Base-by-base conservation (phyloP, 2,888 invertebrate genomes). In the Belgica antarctica region DNA sequence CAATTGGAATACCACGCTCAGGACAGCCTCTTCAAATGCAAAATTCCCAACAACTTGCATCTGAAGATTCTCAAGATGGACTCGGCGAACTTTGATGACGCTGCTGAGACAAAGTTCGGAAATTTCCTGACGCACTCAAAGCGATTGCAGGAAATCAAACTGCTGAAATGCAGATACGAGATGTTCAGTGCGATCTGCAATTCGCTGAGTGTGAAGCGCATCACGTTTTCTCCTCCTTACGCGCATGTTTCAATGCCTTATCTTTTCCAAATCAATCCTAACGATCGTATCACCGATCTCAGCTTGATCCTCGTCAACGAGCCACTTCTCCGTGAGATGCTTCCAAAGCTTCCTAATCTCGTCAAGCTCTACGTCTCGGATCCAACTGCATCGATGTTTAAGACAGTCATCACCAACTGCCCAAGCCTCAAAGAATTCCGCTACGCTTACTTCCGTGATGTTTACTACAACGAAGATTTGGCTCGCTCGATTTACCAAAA, bases 11-110 rank as follows among this genome's bases (percentile, higher is more conserved):
- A n/a, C n/a, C n/a, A n/a, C n/a, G n/a, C n/a, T n/a, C n/a, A n/a
- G n/a, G n/a, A n/a, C n/a, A n/a, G n/a, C n/a, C n/a, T n/a, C 41
- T 41, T 41, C 41, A 41, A 41, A 41, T 41, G 41, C 41, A 41
- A 41, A 4, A 10, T 3, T n/a, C n/a, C 10, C 41, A 41, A 10
- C 41, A 10, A n/a, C 10, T n/a, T n/a, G n/a, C n/a, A n/a, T n/a
- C n/a, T 41, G 41, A 15, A 41, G 41, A 10, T n/a, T 41, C 12
- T n/a, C 31, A 31, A 7, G 31, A 31, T 31, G 10, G 31, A 31
- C 31, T 31, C 10, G 10, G 31, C 31, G 5, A 31, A 10, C 10
- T 34, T 34, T 34, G 7, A 8, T 34, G 34, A 8, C 34, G 12
- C 12, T 34, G 7, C 34, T 34, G 34, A n/a, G n/a, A n/a, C n/a